Evolutionary conservation across 2,888 invertebrate species (phyloP), one percentile per base, ranked within the genome.

Genomic region (Tenthredo distinguenda): DNA sequence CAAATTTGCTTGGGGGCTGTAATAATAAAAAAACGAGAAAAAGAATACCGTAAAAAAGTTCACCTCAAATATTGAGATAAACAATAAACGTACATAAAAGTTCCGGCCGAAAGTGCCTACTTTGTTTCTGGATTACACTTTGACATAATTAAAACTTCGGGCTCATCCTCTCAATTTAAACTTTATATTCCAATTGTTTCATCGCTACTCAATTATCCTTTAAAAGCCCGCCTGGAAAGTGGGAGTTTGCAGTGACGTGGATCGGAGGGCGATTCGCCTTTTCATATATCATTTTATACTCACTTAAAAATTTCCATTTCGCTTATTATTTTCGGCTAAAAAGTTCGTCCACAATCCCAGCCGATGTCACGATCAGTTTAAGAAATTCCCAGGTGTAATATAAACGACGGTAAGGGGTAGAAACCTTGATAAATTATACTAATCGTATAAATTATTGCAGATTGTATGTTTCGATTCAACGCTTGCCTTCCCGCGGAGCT

Each of bases 51-150:
- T 2, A 9, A 15, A 43, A 74, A 74, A 74, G 12, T 71, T 71
- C 9, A 71, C n/a, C 71, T 71, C 71, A 31, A 71, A 37, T 37
- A 34, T 37, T 71, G 12, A 9, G 34, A 34, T 34, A 43, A 18
- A 74, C 72, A 31, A 40, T 21, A 74, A 74, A 43, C 40, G 43
- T 10, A 18, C 37, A 71, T 34, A 71, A 74, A 74, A 74, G 72
- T 74, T 74, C 15, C 2, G 4, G 37, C 9, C n/a, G 10, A n/a
- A 37, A 37, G 37, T 71, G 15, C 71, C n/a, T 37, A 71, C 40
- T 74, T 74, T 74, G 72, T 74, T 74, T 74, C 43, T 40, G 72
- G 40, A 74, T 74, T 74, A n/a, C 72, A 43, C 72, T 74, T 74
- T 21, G 5, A 74, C 21, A 74, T 74, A 74, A 74, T 43, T 43